A percentile compares a stretch with the other conserved stretches of the same genome.
Conservation (phyloP, 2,113 vertebrate species). For the Datnioides undecimradiatus region DNA sequence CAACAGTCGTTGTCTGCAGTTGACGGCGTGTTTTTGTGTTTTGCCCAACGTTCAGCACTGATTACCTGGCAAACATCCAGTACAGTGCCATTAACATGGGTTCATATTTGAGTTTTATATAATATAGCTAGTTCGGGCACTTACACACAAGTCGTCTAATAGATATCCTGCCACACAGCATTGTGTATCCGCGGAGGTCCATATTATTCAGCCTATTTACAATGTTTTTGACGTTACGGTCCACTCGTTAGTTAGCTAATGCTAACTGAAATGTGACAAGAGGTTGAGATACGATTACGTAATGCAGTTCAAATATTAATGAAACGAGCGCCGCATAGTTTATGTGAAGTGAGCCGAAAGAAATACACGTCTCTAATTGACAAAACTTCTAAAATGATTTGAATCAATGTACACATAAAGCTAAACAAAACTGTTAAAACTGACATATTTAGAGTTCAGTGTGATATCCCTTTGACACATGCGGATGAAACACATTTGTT, state of each 20-base stretch:
- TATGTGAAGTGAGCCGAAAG: not conserved
- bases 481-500: not conserved
- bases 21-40: not conserved
- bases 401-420: rapidly evolving
- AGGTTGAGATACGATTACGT: not conserved
- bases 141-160: not conserved
- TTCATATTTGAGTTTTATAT: not conserved
- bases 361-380: rapidly evolving
- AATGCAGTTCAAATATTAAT: not conserved
- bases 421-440: rapidly evolving
- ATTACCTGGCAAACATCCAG: not conserved
- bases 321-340: not conserved
- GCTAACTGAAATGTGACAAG: not conserved
- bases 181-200: not conserved
- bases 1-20: slow-evolving; percentile 6
- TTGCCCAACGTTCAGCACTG: slow-evolving; percentile 2
- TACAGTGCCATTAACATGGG: not conserved
- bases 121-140: too few species aligned
- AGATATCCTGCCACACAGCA: not conserved
- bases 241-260: not conserved
- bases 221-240: not conserved
- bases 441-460: not conserved
- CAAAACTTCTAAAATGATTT: not conserved
- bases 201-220: not conserved
- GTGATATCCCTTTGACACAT: too few species aligned